Percentiles rank a stretch among this genome's conserved stretches.
Conservation (phyloP, 2,888 invertebrate species). For the Malacosoma neustria region DNA sequence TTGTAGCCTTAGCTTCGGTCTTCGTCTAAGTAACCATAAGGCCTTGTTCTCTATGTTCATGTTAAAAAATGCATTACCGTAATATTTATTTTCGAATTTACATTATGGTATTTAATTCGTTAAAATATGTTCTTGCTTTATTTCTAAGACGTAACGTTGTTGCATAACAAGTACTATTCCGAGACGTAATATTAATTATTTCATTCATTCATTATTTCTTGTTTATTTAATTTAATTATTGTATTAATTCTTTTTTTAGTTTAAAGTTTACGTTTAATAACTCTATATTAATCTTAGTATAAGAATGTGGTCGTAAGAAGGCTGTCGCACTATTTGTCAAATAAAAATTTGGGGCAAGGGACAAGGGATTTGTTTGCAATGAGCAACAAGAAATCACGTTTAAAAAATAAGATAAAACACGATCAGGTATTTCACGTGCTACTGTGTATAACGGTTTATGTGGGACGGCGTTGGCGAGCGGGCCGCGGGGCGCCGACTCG, state of each 20-base stretch:
- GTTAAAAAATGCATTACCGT: conserved; percentile 3
- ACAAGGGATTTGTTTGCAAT: too few species aligned
- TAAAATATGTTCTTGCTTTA: too few species aligned
- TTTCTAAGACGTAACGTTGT: background rate
- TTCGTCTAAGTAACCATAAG: conserved; percentile 53
- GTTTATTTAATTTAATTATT: background rate
- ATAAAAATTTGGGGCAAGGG: background rate
- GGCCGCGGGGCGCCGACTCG: too few species aligned
- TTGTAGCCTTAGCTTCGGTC: conserved; percentile 60
- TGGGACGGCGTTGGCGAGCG: conserved; percentile 43
- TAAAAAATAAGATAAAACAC: background rate
- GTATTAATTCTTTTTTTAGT: too few species aligned
- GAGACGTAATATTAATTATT: background rate
- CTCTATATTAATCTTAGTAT: too few species aligned
- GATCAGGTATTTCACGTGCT: conserved; percentile 4
- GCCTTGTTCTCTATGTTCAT: conserved; percentile 40
- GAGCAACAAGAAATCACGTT: background rate
- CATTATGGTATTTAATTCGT: too few species aligned
- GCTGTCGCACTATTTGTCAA: too few species aligned
- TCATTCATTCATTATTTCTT: background rate
- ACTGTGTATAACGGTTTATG: conserved; percentile 46
- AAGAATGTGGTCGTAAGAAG: too few species aligned
- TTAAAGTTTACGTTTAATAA: too few species aligned
- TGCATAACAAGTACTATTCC: background rate
- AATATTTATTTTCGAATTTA: conserved; percentile 3